Evolutionary conservation across 2,113 vertebrate species (phyloP).

Genomic region (Rhinichthys klamathensis): DNA sequence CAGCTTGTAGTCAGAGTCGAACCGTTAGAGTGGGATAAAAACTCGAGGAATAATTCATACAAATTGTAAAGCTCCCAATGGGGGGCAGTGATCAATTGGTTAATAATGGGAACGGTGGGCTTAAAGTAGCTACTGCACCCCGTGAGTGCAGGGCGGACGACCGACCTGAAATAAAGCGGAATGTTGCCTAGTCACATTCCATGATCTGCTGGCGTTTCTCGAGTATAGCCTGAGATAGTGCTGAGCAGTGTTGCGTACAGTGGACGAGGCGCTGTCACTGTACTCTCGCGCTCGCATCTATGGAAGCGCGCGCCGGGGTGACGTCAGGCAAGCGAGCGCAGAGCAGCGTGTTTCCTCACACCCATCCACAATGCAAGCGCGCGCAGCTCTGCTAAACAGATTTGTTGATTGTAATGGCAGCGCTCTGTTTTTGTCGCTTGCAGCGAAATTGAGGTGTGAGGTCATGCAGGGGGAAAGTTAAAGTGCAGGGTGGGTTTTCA

Average conservation of each 20-base stretch:
- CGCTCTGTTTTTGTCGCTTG: not conserved
- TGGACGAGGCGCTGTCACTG: constrained; percentile 63
- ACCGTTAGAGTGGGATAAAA: constrained; percentile 48
- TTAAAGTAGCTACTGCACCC: constrained; percentile 52
- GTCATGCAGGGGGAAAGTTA: constrained; percentile 40
- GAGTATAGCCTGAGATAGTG: constrained; percentile 45
- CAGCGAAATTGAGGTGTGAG: not conserved
- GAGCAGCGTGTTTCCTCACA: constrained; percentile 44
- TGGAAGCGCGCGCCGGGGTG: constrained; percentile 48
- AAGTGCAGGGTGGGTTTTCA: constrained; percentile 32
- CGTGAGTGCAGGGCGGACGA: constrained; percentile 33
- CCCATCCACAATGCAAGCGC: not conserved
- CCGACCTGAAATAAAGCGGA: constrained; percentile 53
- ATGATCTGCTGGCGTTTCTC: constrained; percentile 61
- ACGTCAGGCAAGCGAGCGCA: constrained; percentile 66
- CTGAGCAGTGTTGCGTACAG: constrained; percentile 50
- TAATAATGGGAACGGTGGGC: constrained; percentile 34
- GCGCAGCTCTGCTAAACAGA: not conserved
- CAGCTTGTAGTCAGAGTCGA: constrained; percentile 9
- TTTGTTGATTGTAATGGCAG: not conserved
- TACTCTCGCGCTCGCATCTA: constrained; percentile 28
- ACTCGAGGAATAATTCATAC: not conserved
- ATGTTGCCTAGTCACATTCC: constrained; percentile 67
- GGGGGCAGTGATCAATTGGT: constrained; percentile 19
- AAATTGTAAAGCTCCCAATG: not conserved